A percentile compares a stretch with the other conserved stretches of the same genome.
These are phyloP conservation scores for Myotis yumanensis DNA, from an alignment of 2,113 vertebrate species.

Conservation along the genomic window DNA sequence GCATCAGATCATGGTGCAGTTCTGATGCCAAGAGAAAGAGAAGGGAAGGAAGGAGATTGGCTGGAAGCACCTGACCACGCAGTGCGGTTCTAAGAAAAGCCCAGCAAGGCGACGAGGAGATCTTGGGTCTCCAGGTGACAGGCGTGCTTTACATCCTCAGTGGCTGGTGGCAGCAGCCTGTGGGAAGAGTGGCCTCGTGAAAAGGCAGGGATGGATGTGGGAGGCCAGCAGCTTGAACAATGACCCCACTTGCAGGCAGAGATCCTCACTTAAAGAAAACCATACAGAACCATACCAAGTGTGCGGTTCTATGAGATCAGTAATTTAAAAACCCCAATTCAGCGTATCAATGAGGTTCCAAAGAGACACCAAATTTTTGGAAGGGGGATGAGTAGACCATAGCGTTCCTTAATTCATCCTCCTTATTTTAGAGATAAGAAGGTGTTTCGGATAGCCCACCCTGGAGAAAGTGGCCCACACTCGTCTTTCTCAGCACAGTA, in stretches of 20 bases:
- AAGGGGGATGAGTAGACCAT: background rate
- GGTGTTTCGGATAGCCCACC: background rate
- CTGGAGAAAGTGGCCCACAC: background rate
- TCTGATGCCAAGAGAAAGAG: background rate
- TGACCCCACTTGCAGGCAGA: background rate
- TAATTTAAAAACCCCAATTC: background rate
- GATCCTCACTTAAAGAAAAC: background rate
- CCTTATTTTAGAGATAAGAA: slow-evolving; percentile 24
- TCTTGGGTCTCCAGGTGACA: background rate
- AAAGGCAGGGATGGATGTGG: background rate
- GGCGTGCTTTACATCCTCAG: background rate
- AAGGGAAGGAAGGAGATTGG: background rate
- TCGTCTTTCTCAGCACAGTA: background rate
- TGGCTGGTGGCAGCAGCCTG: background rate
- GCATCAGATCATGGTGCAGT: background rate
- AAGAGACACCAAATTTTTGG: background rate
- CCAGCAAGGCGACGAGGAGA: background rate
- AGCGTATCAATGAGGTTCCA: background rate
- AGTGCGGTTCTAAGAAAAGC: background rate
- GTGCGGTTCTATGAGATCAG: background rate
- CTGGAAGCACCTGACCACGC: background rate
- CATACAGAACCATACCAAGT: background rate
- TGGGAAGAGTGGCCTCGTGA: background rate
- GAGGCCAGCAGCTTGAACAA: background rate
- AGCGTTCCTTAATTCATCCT: background rate